A percentile compares a stretch with the other conserved stretches of the same genome.
Evolutionary conservation across 2,888 invertebrate species (phyloP).

Genomic region (Drosophila putrida): DNA sequence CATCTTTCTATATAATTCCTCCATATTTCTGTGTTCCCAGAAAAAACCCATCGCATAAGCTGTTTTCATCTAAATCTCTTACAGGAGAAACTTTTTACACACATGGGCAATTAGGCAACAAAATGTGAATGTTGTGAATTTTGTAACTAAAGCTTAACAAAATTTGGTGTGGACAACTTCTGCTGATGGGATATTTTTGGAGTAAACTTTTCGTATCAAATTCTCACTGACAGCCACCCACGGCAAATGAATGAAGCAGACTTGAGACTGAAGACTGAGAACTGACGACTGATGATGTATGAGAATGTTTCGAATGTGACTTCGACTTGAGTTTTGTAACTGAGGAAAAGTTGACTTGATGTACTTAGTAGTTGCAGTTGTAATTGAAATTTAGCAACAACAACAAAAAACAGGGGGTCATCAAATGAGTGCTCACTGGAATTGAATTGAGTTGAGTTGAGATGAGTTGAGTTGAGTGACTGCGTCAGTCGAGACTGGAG

Average conservation of each 20-base stretch:
- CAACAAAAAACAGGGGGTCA: constrained; percentile 23
- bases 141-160: constrained; percentile 30
- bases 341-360: constrained; percentile 64
- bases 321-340: constrained; percentile 24
- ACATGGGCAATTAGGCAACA: constrained; percentile 43
- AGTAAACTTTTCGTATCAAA: constrained; percentile 26
- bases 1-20: background rate
- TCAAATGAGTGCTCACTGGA: constrained; percentile 28
- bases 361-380: constrained; percentile 74
- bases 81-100: constrained; percentile 1
- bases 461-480: constrained; percentile 60
- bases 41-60: background rate
- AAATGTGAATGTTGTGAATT: constrained; percentile 27
- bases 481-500: constrained; percentile 57
- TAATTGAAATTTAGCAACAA: constrained; percentile 79
- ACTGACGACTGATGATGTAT: constrained; percentile 34
- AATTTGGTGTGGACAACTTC: constrained; percentile 25
- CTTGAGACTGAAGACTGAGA: constrained; percentile 15
- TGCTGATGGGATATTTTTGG: constrained; percentile 16
- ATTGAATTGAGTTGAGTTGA: constrained; percentile 46
- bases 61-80: constrained; percentile 11
- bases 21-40: background rate
- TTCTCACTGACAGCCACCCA: constrained; percentile 37
- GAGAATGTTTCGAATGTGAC: constrained; percentile 24
- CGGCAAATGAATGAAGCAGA: constrained; percentile 27